A percentile compares a stretch with the other conserved stretches of the same genome.
Evolutionary conservation across 2,888 invertebrate species (phyloP).

Genomic region (Drosophila setosimentum): DNA sequence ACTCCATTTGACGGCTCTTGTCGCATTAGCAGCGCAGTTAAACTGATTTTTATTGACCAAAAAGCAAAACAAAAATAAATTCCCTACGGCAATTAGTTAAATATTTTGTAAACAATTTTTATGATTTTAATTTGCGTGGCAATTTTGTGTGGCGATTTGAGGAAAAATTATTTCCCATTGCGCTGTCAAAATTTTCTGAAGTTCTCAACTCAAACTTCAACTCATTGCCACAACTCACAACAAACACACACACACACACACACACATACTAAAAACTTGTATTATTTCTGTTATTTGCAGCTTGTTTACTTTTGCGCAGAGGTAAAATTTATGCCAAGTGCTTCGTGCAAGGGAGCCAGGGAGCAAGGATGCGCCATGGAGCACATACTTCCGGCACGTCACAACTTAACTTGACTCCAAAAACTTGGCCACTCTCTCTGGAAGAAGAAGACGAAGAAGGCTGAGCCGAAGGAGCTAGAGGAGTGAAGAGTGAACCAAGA

Average conservation of each 20-base stretch:
- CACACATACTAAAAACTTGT: constrained; percentile 20
- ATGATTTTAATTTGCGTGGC: constrained; percentile 34
- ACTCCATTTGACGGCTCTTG: constrained; percentile 30
- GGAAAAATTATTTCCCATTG: constrained; percentile 23
- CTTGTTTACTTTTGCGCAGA: constrained; percentile 53
- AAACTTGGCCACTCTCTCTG: constrained; percentile 41
- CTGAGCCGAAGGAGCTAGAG: not conserved
- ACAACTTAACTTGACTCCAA: constrained; percentile 47
- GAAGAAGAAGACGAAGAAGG: not conserved
- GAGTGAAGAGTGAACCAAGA: not conserved
- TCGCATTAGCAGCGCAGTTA: constrained; percentile 69
- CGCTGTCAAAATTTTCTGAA: constrained; percentile 29
- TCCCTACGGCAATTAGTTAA: constrained; percentile 32
- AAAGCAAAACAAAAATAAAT: not conserved
- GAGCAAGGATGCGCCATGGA: constrained; percentile 35
- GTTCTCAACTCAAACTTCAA: constrained; percentile 9
- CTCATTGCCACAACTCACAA: too few species aligned
- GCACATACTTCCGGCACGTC: constrained; percentile 68
- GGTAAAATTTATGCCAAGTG: constrained; percentile 58
- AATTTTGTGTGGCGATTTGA: constrained; percentile 33
- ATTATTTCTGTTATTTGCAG: constrained; percentile 46
- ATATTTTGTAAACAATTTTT: constrained; percentile 40
- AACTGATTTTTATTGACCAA: constrained; percentile 59
- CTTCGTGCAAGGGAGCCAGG: constrained; percentile 11
- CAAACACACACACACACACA: too few species aligned